phyloP scores from a whole-genome alignment of 1,140 invertebrate species.

The Drosophila busckii region DNA sequence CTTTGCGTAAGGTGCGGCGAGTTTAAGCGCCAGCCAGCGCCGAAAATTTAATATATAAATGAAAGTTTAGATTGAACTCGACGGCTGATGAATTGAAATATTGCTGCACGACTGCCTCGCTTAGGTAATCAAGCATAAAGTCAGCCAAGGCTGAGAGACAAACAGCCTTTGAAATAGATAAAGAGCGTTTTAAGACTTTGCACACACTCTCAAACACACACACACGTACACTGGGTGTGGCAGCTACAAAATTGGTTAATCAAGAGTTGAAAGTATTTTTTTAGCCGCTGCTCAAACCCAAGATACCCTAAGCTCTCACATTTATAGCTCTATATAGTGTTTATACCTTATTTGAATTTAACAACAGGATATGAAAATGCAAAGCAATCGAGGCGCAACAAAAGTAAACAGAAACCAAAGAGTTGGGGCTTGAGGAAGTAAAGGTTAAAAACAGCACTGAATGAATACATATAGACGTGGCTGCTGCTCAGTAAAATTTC shows the following conservation, averaged over 20 bases:
- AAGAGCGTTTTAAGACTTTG: constrained; percentile 32
- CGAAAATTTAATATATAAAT: constrained; percentile 61
- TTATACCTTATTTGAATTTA: too few species aligned
- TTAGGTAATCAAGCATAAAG: constrained; percentile 67
- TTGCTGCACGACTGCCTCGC: constrained; percentile 62
- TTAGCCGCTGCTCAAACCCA: too few species aligned
- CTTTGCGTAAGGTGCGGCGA: constrained; percentile 3
- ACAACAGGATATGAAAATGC: constrained; percentile 27
- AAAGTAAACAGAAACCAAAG: constrained; percentile 34
- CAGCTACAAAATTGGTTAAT: constrained; percentile 12
- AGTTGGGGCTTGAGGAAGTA: constrained; percentile 18
- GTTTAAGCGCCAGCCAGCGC: background rate
- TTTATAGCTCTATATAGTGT: too few species aligned
- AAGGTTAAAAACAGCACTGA: background rate
- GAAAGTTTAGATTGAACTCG: constrained; percentile 60
- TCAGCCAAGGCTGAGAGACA: constrained; percentile 1
- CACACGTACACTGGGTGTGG: background rate
- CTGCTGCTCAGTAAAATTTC: constrained; percentile 2
- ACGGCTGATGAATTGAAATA: constrained; percentile 67
- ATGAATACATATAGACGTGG: background rate
- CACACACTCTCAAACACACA: constrained; percentile 39
- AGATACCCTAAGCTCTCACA: too few species aligned
- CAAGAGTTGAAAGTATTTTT: constrained; percentile 9
- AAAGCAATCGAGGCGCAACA: constrained; percentile 29
- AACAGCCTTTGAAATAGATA: constrained; percentile 39